phyloP scores from a whole-genome alignment of 2,888 invertebrate genomes.

The Hemithea aestivaria region DNA sequence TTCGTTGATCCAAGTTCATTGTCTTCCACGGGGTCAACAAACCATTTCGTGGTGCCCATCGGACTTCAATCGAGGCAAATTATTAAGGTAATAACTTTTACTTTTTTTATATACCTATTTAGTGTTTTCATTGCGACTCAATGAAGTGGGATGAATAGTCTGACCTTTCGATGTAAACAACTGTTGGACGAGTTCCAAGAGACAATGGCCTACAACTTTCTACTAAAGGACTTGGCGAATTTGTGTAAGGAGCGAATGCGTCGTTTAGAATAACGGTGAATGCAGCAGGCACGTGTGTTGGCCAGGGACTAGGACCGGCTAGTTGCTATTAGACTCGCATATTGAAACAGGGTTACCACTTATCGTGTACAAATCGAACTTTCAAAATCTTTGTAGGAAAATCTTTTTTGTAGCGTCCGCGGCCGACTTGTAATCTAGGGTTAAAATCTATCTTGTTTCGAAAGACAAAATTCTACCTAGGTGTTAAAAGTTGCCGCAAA shows the following conservation, averaged over 20 bases:
- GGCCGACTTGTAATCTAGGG: too few relatives aligned
- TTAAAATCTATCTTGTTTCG: too few relatives aligned
- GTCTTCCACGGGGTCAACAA: conserved; percentile 52
- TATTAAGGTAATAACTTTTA: conserved; percentile 33
- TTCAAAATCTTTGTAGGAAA: too few relatives aligned
- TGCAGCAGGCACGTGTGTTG: too few relatives aligned
- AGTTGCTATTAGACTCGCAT: conserved; percentile 29
- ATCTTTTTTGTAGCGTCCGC: too few relatives aligned
- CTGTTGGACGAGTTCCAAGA: conserved; percentile 37
- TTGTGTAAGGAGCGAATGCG: conserved; percentile 24
- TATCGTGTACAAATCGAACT: too few relatives aligned
- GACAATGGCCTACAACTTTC: conserved; percentile 29
- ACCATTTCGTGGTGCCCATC: conserved; percentile 36
- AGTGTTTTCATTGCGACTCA: conserved; percentile 18
- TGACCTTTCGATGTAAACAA: conserved; percentile 31
- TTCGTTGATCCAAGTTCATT: conserved; percentile 50
- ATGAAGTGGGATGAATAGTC: conserved; percentile 10
- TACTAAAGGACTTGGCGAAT: conserved; percentile 28
- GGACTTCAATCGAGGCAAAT: conserved; percentile 36
- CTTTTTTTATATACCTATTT: conserved; percentile 29
- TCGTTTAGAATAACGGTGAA: conserved; percentile 30
- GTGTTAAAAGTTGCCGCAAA: too few relatives aligned
- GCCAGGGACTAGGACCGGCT: too few relatives aligned
- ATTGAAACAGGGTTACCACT: conserved; percentile 19
- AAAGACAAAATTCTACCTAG: too few relatives aligned